Conservation (phyloP, 2,113 vertebrate genomes). For the Epinephelus fuscoguttatus region DNA sequence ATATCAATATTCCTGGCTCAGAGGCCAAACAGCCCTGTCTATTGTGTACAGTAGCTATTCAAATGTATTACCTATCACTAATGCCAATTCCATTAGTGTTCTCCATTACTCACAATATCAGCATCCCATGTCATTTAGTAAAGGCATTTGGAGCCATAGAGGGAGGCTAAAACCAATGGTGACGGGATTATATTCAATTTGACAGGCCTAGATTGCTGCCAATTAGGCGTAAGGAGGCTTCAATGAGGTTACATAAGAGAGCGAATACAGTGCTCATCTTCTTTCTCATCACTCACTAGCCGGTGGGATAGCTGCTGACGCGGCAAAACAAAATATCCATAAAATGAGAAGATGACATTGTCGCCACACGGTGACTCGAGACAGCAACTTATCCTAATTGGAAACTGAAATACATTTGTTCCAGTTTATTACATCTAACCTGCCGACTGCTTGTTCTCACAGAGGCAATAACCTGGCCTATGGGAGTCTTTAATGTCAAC, state of each 20-base stretch:
- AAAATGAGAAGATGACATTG: slow-evolving; percentile 55
- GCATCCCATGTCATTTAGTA: slow-evolving; percentile 65
- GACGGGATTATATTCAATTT: slow-evolving; percentile 71
- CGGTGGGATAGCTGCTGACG: slow-evolving; percentile 45
- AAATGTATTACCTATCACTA: slow-evolving; percentile 55
- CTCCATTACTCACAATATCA: slow-evolving; percentile 73
- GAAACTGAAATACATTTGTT: slow-evolving; percentile 71
- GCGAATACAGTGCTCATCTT: slow-evolving; percentile 37
- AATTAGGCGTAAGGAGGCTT: slow-evolving; percentile 70
- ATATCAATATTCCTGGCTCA: slow-evolving; percentile 57
- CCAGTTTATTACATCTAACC: slow-evolving; percentile 74
- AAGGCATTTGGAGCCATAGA: slow-evolving; percentile 57
- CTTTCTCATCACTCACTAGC: slow-evolving; percentile 39
- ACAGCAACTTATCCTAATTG: slow-evolving; percentile 63
- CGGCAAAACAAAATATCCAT: slow-evolving; percentile 62
- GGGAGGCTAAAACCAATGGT: slow-evolving; percentile 52
- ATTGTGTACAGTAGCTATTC: slow-evolving; percentile 52
- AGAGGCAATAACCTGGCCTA: slow-evolving; percentile 67
- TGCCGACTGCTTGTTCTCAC: slow-evolving; percentile 66
- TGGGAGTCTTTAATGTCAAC: slow-evolving; percentile 73
- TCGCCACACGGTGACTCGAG: slow-evolving; percentile 28
- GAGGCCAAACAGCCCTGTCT: slow-evolving; percentile 48
- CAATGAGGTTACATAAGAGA: slow-evolving; percentile 70
- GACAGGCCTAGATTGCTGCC: slow-evolving; percentile 69
- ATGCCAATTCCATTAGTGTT: slow-evolving; percentile 71